A percentile compares a stretch with the other conserved stretches of the same genome.
phyloP scores from a whole-genome alignment of 2,113 vertebrate species.

The Sinocyclocheilus anshuiensis region DNA sequence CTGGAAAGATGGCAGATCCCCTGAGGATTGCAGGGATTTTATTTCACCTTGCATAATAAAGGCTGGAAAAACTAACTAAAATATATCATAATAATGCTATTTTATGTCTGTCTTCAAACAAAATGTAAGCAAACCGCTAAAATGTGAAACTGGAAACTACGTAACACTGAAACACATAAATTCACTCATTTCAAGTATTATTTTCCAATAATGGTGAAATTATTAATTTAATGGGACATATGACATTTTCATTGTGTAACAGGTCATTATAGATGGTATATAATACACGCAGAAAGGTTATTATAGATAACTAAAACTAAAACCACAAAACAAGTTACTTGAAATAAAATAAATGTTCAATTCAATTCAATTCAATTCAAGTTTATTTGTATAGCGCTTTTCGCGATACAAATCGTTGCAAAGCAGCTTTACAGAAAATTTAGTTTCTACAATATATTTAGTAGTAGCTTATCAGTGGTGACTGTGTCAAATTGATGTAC shows the following conservation, averaged over 20 bases:
- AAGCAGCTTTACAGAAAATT: too few relatives aligned
- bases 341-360: background rate
- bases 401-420: too few relatives aligned
- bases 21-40: constrained; percentile 22
- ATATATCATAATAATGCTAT: constrained; percentile 12
- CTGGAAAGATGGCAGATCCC: constrained; percentile 36
- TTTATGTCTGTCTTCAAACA: constrained; percentile 20
- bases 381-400: too few relatives aligned
- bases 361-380: too few relatives aligned
- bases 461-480: too few relatives aligned
- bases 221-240: background rate
- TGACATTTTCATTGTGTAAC: background rate
- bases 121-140: background rate
- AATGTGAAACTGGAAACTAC: background rate
- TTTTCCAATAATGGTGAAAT: background rate
- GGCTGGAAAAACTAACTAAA: background rate
- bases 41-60: constrained; percentile 28
- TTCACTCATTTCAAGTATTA: too few relatives aligned
- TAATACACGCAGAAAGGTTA: too few relatives aligned
- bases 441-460: too few relatives aligned
- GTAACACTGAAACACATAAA: background rate
- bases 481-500: too few relatives aligned
- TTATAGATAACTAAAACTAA: background rate
- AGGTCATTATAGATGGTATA: too few relatives aligned
- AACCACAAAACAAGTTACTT: background rate